Evolutionary conservation across 2,888 invertebrate species (phyloP).

Genomic region (Encarsia formosa): DNA sequence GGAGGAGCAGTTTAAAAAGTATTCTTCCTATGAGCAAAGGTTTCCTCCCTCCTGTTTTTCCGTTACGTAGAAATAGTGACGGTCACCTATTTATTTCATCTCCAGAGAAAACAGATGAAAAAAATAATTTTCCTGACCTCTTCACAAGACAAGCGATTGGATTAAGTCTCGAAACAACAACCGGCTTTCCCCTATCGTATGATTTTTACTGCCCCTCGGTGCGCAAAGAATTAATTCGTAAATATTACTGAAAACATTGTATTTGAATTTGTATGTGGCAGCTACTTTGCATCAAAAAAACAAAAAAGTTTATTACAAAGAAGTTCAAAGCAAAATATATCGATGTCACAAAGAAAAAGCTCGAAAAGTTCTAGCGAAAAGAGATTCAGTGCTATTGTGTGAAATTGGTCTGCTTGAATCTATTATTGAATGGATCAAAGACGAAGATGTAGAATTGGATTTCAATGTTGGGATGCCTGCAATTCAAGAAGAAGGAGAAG

Average conservation of each 20-base stretch:
- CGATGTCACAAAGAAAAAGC: not conserved
- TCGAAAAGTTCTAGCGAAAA: not conserved
- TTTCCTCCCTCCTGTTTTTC: constrained; percentile 13
- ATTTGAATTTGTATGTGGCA: no score
- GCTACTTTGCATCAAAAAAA: not conserved
- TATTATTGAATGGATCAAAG: not conserved
- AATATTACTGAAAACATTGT: not conserved
- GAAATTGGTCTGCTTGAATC: not conserved
- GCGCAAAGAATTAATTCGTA: not conserved
- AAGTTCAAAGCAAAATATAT: not conserved
- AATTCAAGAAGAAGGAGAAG: not conserved
- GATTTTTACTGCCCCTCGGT: not conserved
- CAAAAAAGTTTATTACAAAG: not conserved
- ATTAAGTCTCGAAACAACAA: no score
- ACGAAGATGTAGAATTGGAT: not conserved
- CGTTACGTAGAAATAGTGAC: not conserved
- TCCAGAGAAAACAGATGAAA: constrained; percentile 5
- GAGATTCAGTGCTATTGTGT: not conserved
- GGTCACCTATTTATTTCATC: not conserved
- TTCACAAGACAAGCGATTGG: constrained; percentile 6
- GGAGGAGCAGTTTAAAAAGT: constrained; percentile 3
- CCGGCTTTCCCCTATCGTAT: not conserved
- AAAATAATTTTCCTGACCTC: constrained; percentile 4
- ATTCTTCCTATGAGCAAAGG: constrained; percentile 4
- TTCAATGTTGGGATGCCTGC: not conserved